phyloP scores from a whole-genome alignment of 2,888 invertebrate species.

The Leptopilina myrica region DNA sequence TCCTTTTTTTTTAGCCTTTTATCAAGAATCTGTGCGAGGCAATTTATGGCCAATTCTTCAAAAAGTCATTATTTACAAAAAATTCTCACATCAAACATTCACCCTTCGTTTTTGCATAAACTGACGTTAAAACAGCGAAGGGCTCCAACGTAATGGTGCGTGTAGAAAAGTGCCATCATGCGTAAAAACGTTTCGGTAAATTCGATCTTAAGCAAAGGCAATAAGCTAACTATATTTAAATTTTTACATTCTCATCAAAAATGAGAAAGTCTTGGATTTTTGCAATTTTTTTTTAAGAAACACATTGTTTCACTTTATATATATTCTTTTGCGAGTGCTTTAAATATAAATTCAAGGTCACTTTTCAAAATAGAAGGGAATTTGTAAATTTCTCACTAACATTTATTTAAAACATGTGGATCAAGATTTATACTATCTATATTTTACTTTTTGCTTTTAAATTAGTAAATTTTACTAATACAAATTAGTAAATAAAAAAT shows the following conservation, averaged over 20 bases:
- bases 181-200: constrained; percentile 43
- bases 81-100: constrained; percentile 44
- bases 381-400: not conserved
- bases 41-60: too few relatives aligned
- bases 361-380: not conserved
- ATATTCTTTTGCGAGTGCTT: not conserved
- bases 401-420: not conserved
- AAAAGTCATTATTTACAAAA: not conserved
- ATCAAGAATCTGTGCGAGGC: too few relatives aligned
- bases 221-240: constrained; percentile 20
- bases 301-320: not conserved
- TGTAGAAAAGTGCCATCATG: constrained; percentile 47
- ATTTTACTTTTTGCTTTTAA: too few relatives aligned
- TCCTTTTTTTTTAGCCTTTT: too few relatives aligned
- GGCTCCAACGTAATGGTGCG: constrained; percentile 55
- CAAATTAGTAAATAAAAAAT: too few relatives aligned
- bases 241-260: too few relatives aligned
- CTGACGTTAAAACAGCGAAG: constrained; percentile 41
- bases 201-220: constrained; percentile 13
- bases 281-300: not conserved
- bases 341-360: constrained; percentile 2
- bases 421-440: too few relatives aligned
- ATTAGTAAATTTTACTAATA: too few relatives aligned
- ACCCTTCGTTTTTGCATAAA: constrained; percentile 42
- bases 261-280: too few relatives aligned